These are phyloP conservation scores for Ctenopoma multispine DNA, from an alignment of 2,797 vertebrate species.

Conservation along the genomic window DNA sequence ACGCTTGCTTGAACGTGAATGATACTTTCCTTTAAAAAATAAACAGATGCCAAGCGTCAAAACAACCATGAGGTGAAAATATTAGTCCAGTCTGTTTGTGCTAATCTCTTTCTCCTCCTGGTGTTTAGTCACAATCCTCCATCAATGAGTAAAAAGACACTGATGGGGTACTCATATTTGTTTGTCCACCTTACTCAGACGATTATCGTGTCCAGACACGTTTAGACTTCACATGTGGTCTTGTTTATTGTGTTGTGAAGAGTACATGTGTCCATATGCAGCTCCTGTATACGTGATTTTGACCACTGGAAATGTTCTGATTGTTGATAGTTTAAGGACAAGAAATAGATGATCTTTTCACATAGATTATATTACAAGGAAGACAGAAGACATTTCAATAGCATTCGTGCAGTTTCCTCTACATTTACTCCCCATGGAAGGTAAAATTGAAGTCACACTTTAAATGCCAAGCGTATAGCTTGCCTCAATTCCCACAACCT, in stretches of 20 bases:
- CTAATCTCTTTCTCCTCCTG: neutral
- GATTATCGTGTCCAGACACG: neutral
- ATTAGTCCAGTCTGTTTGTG: neutral
- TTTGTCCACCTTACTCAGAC: too few relatives aligned
- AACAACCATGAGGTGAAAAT: constrained; percentile 10
- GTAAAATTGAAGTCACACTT: neutral
- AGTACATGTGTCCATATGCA: neutral
- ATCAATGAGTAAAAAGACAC: neutral
- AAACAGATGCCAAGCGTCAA: constrained; percentile 2
- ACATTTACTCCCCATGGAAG: neutral
- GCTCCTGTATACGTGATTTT: neutral
- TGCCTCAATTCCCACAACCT: neutral
- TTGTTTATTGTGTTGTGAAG: neutral
- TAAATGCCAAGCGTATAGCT: neutral
- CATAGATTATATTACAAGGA: too few relatives aligned
- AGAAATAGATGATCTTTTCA: neutral
- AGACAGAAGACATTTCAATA: too few relatives aligned
- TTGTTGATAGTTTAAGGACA: neutral
- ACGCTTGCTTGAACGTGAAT: constrained; percentile 13
- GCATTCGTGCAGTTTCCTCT: too few relatives aligned
- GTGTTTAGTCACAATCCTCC: constrained; percentile 9
- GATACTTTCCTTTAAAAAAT: constrained; percentile 27
- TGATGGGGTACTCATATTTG: neutral
- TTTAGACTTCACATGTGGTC: neutral
- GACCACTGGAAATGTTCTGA: neutral